Base-by-base conservation (phyloP, 2,888 invertebrate genomes). In the Caradrina kadenii region DNA sequence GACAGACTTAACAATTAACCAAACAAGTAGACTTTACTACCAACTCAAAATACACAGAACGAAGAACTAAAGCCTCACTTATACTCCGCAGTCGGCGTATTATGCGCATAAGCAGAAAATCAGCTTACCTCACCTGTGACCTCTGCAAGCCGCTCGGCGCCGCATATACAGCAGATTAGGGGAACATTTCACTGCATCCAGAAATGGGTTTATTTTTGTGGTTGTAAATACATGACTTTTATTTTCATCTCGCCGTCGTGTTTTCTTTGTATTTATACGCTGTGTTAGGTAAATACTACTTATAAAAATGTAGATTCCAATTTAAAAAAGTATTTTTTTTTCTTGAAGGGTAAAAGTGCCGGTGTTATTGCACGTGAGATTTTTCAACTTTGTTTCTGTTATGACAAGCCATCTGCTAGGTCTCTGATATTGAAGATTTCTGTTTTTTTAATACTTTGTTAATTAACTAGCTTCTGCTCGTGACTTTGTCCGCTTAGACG, bases 71-170 rank as follows among this genome's bases (percentile, higher is more conserved):
- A 61, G 21, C 49, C 61, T 54, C 60, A 42, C 66, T 65, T 59
- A 63, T 55, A 68, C 50, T 61, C 56, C 26, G 11, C 75, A 53
- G 60, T 73, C 21, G n/a, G 54, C 63, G 71, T 79, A 82, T 83
- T 83, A 83, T 75, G 76, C 68, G 59, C 59, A 59, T 78, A 71
- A 70, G 73, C 65, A 65, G 63, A 75, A 81, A 80, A 81, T 83
- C 79, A 74, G 67, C 70, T 79, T 73, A 75, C 54, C 53, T 76
- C 84, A 80, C 84, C 81, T 76, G 82, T 72, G 77, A 69, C 78
- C 74, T 55, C 35, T 53, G 48, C 80, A 83, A 80, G 76, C 78
- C 78, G 70, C 72, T 73, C 58, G 73, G 63, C 64, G 49, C 73
- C 72, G 64, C 78, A 76, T 79, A 66, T 61, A 72, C 79, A 74